Percentiles rank a stretch among this genome's conserved stretches.
Evolutionary conservation across 2,113 vertebrate species (phyloP).

Genomic region (Corythoichthys intestinalis): DNA sequence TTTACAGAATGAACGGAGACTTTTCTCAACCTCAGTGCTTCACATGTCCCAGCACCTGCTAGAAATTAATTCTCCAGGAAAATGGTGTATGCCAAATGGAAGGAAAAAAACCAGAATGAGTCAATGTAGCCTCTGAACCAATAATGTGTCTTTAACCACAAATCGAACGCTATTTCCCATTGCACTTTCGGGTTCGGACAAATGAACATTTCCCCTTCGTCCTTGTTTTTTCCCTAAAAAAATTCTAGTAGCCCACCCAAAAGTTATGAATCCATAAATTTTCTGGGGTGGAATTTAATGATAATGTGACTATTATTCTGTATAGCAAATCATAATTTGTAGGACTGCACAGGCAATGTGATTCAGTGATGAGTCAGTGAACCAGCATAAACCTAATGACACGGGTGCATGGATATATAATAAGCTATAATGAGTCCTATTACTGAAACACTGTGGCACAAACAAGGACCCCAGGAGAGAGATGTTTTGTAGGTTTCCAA

Average conservation of each 20-base stretch:
- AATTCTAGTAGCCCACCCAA: neutral
- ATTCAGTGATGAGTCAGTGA: neutral
- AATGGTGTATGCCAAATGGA: constrained; percentile 8
- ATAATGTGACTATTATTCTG: neutral
- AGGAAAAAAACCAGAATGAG: neutral
- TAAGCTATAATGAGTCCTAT: constrained; percentile 16
- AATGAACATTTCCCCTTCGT: neutral
- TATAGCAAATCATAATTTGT: neutral
- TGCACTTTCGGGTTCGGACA: neutral
- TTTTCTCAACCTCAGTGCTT: constrained; percentile 2
- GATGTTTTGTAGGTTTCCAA: neutral
- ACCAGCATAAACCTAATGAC: neutral
- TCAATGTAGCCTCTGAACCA: neutral
- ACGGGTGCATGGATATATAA: constrained; percentile 5
- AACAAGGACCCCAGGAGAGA: constrained; percentile 5
- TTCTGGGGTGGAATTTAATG: neutral
- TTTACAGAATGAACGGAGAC: constrained; percentile 15
- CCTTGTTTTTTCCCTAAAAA: neutral
- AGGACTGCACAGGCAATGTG: neutral
- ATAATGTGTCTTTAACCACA: constrained; percentile 1
- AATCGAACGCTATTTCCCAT: neutral
- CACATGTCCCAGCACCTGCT: constrained; percentile 23
- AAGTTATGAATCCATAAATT: neutral
- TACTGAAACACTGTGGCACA: neutral
- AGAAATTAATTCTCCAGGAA: constrained; percentile 6